Base-by-base conservation (phyloP, 2,797 vertebrate species). In the Falco rusticolus region DNA sequence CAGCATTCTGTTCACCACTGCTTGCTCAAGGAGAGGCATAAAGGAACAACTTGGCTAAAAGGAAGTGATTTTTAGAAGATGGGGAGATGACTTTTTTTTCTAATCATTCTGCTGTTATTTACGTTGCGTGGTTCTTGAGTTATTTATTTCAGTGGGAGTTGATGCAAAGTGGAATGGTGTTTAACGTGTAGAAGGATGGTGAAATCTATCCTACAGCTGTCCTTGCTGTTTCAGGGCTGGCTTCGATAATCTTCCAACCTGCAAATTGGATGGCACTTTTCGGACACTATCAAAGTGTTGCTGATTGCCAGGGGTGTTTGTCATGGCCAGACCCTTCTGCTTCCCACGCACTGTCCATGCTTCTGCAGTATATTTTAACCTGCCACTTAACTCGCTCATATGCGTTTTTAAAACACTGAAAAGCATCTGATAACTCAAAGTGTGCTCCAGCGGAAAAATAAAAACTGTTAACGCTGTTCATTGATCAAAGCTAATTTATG, bases 101-200 rank as follows among this genome's bases (percentile, higher is more conserved):
- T 8, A 94, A 86, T 89, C 57, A 12, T 85, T 87, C 92, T 89
- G 93, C 92, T 76, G 90, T 96, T 97, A 95, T 96, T 96, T 96
- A 95, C 91, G 81, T 95, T 92, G 81, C 1, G 4, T 77, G 54
- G 82, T 51, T 83, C 89, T 91, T 5, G 81, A 96, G 94, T 96
- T 96, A 90, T 87, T 96, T 96, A 94, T 95, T 95, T 96, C 88
- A 29, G 77, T 47, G 71, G 75, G 74, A 95, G 84, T 0, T 61
- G 93, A 94, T 95, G 86, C 81, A 71, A 92, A 95, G 93, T 95
- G 76, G 93, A 86, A 85, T 5, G 12, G 74, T 68, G 50, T 82
- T 96, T 92, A 92, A 71, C 16, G 71, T 57, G 84, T 87, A 61
- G 78, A 91, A 90, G 41, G 86, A n/a, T 79, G 86, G 81, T 37